A percentile compares a stretch with the other conserved stretches of the same genome.
Evolutionary conservation across 2,888 invertebrate genomes (phyloP).

Genomic region (Petrophora chlorosata): DNA sequence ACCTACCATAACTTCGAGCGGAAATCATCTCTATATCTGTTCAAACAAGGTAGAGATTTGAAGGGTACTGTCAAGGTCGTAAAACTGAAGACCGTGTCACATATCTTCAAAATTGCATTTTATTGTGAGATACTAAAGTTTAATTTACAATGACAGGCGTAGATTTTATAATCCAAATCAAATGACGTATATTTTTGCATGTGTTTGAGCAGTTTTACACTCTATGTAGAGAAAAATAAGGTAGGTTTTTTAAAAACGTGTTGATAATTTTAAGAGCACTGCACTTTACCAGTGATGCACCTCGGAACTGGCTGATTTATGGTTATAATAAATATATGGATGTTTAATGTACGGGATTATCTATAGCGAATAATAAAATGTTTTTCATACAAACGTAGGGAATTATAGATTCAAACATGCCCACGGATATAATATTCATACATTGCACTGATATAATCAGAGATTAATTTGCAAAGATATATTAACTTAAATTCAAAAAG

Average conservation of each 20-base stretch:
- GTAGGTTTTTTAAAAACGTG: slow-evolving; percentile 35
- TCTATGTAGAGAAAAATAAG: slow-evolving; percentile 14
- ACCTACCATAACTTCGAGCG: not conserved
- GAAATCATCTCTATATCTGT: slow-evolving; percentile 32
- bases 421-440: too few species aligned
- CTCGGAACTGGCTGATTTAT: slow-evolving; percentile 79
- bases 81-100: slow-evolving; percentile 52
- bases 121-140: slow-evolving; percentile 54
- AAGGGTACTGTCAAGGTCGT: slow-evolving; percentile 38
- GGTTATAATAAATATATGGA: slow-evolving; percentile 79
- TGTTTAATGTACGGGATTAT: slow-evolving; percentile 79
- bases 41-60: slow-evolving; percentile 37
- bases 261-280: slow-evolving; percentile 64
- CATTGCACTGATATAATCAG: too few species aligned
- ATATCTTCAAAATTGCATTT: slow-evolving; percentile 54
- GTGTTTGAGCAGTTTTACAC: slow-evolving; percentile 21
- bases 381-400: slow-evolving; percentile 30
- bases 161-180: slow-evolving; percentile 34
- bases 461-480: too few species aligned
- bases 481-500: not conserved
- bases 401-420: too few species aligned
- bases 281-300: slow-evolving; percentile 78
- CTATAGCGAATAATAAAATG: slow-evolving; percentile 58
- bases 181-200: slow-evolving; percentile 37
- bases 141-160: slow-evolving; percentile 51